Evolutionary conservation across 1,140 invertebrate genomes (phyloP).

Genomic region (Rhopalosiphum maidis): DNA sequence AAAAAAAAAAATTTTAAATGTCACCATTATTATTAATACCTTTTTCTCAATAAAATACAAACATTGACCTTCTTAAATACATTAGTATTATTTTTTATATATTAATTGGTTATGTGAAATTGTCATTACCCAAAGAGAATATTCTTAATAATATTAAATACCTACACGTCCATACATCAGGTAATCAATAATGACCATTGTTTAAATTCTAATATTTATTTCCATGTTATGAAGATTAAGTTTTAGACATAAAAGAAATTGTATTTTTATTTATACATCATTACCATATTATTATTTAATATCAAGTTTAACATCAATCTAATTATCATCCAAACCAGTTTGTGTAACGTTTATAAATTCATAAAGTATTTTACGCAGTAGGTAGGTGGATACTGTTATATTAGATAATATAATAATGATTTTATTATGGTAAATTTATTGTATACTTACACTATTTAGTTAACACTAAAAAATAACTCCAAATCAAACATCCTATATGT

Average conservation of each 20-base stretch:
- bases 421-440: neutral
- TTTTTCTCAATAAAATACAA: neutral
- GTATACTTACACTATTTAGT: neutral
- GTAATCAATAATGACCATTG: neutral
- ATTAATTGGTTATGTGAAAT: neutral
- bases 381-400: neutral
- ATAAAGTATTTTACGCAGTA: neutral
- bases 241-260: neutral
- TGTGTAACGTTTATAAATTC: neutral
- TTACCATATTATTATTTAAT: conserved; percentile 15
- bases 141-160: neutral
- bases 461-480: neutral
- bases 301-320: neutral
- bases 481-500: neutral
- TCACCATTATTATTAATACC: neutral
- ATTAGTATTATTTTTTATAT: neutral
- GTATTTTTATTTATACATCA: neutral
- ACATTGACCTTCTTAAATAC: neutral
- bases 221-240: neutral
- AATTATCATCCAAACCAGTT: conserved; percentile 3
- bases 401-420: conserved; percentile 5
- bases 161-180: too few relatives aligned
- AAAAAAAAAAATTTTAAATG: neutral
- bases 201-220: neutral
- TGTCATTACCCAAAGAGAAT: neutral